A percentile compares a stretch with the other conserved stretches of the same genome.
phyloP scores from a whole-genome alignment of 64 coral and sea anemone genomes.

The Stichodactyla mertensii region DNA sequence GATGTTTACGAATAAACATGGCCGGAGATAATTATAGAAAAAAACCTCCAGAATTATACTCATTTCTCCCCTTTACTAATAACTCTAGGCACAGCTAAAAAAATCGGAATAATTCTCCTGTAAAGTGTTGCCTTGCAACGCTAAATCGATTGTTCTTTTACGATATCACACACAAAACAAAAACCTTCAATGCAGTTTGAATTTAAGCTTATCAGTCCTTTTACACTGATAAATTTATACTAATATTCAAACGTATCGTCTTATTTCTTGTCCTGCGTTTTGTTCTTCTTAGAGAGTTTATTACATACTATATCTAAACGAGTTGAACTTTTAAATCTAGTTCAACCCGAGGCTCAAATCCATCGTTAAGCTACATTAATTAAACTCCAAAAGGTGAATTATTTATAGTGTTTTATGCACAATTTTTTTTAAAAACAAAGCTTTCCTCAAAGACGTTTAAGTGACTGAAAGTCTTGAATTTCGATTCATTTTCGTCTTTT shows the following conservation, averaged over 20 bases:
- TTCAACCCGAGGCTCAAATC: neutral
- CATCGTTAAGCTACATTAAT: neutral
- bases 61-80: neutral
- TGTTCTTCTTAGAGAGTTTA: neutral
- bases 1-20: constrained; percentile 2
- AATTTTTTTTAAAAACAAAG: neutral
- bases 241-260: neutral
- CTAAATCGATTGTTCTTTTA: constrained; percentile 1
- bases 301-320: neutral
- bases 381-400: neutral
- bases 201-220: neutral
- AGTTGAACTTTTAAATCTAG: neutral
- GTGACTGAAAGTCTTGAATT: neutral
- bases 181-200: neutral
- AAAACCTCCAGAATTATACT: neutral
- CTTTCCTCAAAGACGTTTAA: neutral
- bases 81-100: neutral
- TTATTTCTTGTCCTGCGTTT: neutral
- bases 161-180: neutral
- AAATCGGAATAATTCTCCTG: neutral
- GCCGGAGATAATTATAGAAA: neutral
- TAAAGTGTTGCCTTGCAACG: neutral
- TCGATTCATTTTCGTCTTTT: neutral
- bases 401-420: neutral
- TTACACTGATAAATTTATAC: neutral